phyloP scores from a whole-genome alignment of 2,113 vertebrate genomes.

The Columba janthina region DNA sequence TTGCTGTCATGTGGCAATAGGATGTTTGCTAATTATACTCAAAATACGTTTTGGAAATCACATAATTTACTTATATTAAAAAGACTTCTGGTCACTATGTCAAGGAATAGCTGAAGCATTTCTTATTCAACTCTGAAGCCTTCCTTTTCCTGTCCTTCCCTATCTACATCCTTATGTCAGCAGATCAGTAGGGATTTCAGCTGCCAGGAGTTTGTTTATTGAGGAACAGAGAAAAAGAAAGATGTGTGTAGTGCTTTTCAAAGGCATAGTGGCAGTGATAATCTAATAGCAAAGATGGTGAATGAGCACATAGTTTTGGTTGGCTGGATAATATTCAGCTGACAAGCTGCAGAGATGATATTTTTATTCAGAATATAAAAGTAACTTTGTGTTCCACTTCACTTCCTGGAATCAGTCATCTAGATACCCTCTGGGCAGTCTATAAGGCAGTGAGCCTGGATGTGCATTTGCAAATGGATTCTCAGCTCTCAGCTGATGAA shows the following conservation, averaged over 20 bases:
- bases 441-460: background rate
- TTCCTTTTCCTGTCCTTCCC: background rate
- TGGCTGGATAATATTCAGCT: background rate
- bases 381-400: background rate
- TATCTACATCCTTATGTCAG: background rate
- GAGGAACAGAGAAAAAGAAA: background rate
- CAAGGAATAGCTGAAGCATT: background rate
- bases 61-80: background rate
- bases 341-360: background rate
- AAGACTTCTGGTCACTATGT: background rate
- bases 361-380: conserved; percentile 25
- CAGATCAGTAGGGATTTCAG: background rate
- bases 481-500: background rate
- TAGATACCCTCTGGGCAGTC: background rate
- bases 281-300: background rate
- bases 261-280: background rate
- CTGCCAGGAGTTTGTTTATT: background rate
- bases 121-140: background rate
- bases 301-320: background rate
- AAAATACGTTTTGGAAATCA: background rate
- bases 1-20: background rate
- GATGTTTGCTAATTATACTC: background rate
- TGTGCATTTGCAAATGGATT: background rate
- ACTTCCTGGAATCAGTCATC: background rate
- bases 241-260: background rate